Conservation (phyloP, 2,797 vertebrate genomes). For the Novumbra hubbsi region DNA sequence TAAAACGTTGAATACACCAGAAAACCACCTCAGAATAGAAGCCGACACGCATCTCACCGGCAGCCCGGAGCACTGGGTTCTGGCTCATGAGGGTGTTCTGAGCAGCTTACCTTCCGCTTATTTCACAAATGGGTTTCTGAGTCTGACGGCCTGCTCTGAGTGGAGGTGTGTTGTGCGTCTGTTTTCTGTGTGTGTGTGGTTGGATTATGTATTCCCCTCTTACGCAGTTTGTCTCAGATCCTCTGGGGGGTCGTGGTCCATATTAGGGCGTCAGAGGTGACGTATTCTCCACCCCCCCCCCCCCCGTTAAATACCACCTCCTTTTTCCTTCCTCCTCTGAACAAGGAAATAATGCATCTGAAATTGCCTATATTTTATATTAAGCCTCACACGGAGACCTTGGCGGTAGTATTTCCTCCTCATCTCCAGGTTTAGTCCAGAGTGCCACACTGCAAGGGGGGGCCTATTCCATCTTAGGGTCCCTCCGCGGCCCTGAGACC, state of each 20-base stretch:
- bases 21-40: background rate
- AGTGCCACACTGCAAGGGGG: too few relatives aligned
- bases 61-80: too few relatives aligned
- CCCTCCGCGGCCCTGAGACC: too few relatives aligned
- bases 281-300: background rate
- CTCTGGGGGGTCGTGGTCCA: background rate
- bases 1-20: background rate
- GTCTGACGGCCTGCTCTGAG: too few relatives aligned
- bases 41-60: background rate
- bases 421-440: background rate
- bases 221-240: too few relatives aligned
- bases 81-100: too few relatives aligned
- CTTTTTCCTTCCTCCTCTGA: background rate
- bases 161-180: background rate
- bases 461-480: too few relatives aligned
- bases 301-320: background rate
- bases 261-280: background rate
- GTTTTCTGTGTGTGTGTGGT: background rate
- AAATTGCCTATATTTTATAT: background rate
- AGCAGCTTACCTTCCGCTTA: too few relatives aligned
- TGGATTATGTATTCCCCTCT: background rate
- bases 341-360: background rate
- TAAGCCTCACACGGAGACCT: background rate
- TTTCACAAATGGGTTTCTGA: too few relatives aligned
- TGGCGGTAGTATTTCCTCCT: background rate